Percentiles rank a stretch among this genome's conserved stretches.
Evolutionary conservation across 2,888 invertebrate species (phyloP).

Genomic region (Colostygia pectinataria): DNA sequence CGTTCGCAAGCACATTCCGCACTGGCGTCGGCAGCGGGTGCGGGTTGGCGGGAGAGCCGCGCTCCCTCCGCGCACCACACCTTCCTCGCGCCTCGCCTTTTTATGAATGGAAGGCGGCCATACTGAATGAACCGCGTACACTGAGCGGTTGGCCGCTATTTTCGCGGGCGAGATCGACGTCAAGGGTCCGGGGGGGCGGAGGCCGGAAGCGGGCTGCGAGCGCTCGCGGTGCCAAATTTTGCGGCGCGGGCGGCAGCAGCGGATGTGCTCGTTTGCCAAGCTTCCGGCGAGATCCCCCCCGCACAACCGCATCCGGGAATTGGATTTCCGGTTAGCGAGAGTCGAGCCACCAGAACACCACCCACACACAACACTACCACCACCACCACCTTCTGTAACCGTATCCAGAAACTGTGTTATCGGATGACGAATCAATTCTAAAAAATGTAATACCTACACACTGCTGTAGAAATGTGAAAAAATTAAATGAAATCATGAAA

Average conservation of each 20-base stretch:
- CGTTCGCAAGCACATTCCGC: slow-evolving; percentile 82
- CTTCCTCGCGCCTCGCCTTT: slow-evolving; percentile 83
- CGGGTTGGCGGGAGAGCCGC: slow-evolving; percentile 77
- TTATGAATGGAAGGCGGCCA: slow-evolving; percentile 89
- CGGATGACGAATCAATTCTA: neutral
- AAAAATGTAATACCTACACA: neutral
- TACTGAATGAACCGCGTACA: slow-evolving; percentile 87
- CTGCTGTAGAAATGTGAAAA: too few relatives aligned
- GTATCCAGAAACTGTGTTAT: slow-evolving; percentile 30
- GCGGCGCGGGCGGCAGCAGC: slow-evolving; percentile 81
- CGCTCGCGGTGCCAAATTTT: slow-evolving; percentile 82
- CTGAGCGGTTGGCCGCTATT: slow-evolving; percentile 83
- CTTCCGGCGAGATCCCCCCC: slow-evolving; percentile 82
- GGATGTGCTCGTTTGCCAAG: slow-evolving; percentile 82
- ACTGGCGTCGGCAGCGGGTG: slow-evolving; percentile 80
- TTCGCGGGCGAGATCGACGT: slow-evolving; percentile 75
- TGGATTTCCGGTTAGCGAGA: slow-evolving; percentile 81
- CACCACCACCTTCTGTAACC: slow-evolving; percentile 68
- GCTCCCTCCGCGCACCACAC: slow-evolving; percentile 77
- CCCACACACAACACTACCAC: too few relatives aligned
- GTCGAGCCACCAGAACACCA: slow-evolving; percentile 70
- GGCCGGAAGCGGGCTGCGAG: slow-evolving; percentile 80
- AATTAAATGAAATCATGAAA: too few relatives aligned
- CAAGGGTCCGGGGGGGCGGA: slow-evolving; percentile 72
- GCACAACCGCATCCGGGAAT: slow-evolving; percentile 82